Base-by-base conservation (phyloP, 2,888 invertebrate species). In the Hypselothyrea guttata region DNA sequence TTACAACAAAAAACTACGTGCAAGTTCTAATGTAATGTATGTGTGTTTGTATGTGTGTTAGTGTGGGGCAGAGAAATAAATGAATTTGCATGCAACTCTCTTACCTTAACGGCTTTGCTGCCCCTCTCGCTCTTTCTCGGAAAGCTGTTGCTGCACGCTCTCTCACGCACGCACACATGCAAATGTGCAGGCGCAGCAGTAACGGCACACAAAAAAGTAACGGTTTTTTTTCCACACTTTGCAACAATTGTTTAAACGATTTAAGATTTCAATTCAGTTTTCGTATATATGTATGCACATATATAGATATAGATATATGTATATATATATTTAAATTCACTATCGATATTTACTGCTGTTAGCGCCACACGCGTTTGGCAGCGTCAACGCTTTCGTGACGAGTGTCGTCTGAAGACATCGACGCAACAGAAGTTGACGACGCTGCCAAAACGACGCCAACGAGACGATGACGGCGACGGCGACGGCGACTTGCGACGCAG, bases 51-150 rank as follows among this genome's bases (percentile, higher is more conserved):
- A 27, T 49, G 13, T 52, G 16, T 57, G 11, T 42, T 27, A 28
- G 49, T 51, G 28, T 59, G 11, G 22, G 44, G 41, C 45, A n/a
- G n/a, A n/a, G 48, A 56, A 57, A 56, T 54, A 53, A 59, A 48
- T 35, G 11, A 55, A 53, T 44, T 44, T 31, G 45, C 38, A 56
- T 74, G 82, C 75, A 81, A 45, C 61, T 77, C 61, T 77, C 64
- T 66, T 70, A 75, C 78, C 78, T 75, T 73, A 59, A 52, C 9
- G 5, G 28, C 38, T 15, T 38, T 2, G 8, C n/a, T 38, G 16
- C 9, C 7, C 5, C 7, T 28, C 13, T 33, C 38, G 18, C 7
- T 7, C 1, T 18, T 48, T 44, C 28, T 44, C 22, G 34, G 37
- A 48, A 54, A 52, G 51, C 63, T 58, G 57, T 65, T 57, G 65